Evolutionary conservation across 2,888 invertebrate genomes (phyloP).

Genomic region (Agrotis exclamationis): DNA sequence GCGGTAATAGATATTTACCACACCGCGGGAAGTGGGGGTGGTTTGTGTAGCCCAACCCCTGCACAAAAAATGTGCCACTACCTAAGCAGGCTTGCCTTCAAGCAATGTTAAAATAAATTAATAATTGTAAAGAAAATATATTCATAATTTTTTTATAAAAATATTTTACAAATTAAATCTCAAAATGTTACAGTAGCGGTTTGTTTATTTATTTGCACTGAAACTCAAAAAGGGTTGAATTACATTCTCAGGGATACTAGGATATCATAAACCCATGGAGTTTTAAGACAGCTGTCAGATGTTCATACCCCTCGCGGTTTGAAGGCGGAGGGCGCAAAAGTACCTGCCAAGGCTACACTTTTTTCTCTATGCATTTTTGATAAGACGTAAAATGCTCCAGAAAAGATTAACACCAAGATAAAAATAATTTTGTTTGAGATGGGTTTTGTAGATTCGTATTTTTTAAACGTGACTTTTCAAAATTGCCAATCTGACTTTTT

Average conservation of each 20-base stretch:
- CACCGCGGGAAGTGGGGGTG: constrained; percentile 14
- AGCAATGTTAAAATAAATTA: too few species aligned
- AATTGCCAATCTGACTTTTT: constrained; percentile 51
- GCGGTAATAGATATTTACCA: constrained; percentile 17
- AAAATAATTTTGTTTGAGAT: too few species aligned
- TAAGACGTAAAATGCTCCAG: neutral
- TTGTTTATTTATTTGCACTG: neutral
- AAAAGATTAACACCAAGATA: neutral
- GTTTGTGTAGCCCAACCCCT: constrained; percentile 12
- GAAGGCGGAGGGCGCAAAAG: neutral
- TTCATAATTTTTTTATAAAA: neutral
- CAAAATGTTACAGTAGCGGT: too few species aligned
- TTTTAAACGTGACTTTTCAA: neutral
- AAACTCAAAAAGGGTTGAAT: constrained; percentile 33
- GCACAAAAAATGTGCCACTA: constrained; percentile 10
- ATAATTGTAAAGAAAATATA: neutral
- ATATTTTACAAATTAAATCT: too few species aligned
- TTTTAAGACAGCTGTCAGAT: constrained; percentile 43
- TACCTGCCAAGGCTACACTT: neutral
- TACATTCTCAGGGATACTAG: constrained; percentile 37
- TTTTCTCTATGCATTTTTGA: constrained; percentile 28
- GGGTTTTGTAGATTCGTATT: neutral
- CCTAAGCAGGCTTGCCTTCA: too few species aligned
- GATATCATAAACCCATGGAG: constrained; percentile 28
- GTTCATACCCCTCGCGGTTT: neutral